Percentiles rank a stretch among this genome's conserved stretches.
Evolutionary conservation across 2,888 invertebrate species (phyloP).

Genomic region (Busseola fusca): DNA sequence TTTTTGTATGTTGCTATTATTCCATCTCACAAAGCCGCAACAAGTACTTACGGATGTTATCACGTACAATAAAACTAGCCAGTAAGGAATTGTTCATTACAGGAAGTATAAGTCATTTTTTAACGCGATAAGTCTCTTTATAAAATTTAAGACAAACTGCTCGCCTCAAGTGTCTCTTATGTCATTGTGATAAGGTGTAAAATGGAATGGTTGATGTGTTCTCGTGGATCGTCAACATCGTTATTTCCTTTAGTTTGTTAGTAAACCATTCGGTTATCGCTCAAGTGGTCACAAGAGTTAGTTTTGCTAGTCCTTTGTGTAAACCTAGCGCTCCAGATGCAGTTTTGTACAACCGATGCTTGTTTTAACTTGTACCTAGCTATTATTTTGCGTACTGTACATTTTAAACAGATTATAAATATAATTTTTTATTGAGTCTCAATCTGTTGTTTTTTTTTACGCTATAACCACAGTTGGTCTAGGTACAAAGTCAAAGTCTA

Average conservation of each 20-base stretch:
- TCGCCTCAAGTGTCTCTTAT: background rate
- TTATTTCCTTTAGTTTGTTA: constrained; percentile 10
- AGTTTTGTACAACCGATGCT: constrained; percentile 64
- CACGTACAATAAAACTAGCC: background rate
- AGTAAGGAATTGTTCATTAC: background rate
- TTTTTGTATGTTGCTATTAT: background rate
- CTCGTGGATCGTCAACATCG: background rate
- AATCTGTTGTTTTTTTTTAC: constrained; percentile 52
- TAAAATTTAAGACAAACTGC: background rate
- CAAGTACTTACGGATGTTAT: background rate
- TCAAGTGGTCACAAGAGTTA: constrained; percentile 48
- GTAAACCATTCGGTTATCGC: constrained; percentile 44
- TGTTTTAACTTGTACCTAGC: constrained; percentile 52
- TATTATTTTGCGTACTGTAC: constrained; percentile 70
- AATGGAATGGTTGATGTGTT: background rate
- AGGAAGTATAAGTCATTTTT: background rate
- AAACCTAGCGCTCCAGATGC: constrained; percentile 50
- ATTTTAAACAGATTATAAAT: constrained; percentile 71
- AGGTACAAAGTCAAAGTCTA: too few species aligned
- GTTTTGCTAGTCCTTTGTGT: constrained; percentile 64
- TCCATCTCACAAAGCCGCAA: background rate
- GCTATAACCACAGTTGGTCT: background rate
- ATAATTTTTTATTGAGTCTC: constrained; percentile 72
- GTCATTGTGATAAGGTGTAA: background rate
- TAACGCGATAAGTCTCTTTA: background rate